Evolutionary conservation across 2,113 vertebrate genomes (phyloP).

Genomic region (Chionomys nivalis): DNA sequence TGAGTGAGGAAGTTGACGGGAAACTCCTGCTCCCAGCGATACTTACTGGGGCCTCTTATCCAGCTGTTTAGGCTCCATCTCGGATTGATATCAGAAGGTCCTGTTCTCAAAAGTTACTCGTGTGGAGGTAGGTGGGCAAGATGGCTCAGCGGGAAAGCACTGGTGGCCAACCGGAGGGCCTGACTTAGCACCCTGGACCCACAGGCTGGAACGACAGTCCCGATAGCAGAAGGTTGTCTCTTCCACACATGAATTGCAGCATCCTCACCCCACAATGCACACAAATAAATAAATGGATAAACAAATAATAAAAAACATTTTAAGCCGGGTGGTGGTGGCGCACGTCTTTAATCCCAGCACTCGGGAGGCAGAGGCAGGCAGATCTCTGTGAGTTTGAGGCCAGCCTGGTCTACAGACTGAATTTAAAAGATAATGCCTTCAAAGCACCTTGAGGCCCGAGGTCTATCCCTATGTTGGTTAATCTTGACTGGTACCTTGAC

Average conservation of each 20-base stretch:
- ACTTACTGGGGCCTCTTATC: accelerated
- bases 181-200: not conserved
- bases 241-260: not conserved
- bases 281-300: not conserved
- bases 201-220: not conserved
- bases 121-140: not conserved
- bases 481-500: not conserved
- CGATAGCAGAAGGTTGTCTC: not conserved
- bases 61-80: not conserved
- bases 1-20: not conserved
- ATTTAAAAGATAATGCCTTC: not conserved
- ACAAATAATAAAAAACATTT: not conserved
- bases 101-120: not conserved
- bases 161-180: not conserved
- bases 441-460: not conserved
- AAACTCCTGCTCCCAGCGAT: not conserved
- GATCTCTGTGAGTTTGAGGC: no score
- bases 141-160: no score
- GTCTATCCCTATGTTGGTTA: not conserved
- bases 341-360: no score
- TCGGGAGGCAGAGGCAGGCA: no score
- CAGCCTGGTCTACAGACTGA: no score
- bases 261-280: not conserved
- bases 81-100: not conserved
- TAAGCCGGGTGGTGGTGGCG: not conserved